These are phyloP conservation scores for Tor tambroides DNA, from an alignment of 2,113 vertebrate genomes.

Conservation along the genomic window DNA sequence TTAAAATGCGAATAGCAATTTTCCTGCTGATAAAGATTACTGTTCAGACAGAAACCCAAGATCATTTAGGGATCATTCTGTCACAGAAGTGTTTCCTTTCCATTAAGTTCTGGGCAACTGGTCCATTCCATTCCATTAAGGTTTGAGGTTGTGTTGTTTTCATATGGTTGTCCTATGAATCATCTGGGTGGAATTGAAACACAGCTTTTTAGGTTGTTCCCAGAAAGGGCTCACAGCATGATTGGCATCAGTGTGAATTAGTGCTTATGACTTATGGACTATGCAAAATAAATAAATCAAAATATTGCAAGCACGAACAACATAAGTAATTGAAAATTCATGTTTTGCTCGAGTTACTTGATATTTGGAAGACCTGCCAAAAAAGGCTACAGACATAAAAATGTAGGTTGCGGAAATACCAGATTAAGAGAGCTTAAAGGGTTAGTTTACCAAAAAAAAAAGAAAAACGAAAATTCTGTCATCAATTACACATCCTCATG, in stretches of 20 bases:
- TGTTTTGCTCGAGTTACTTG: not conserved
- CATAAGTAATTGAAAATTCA: not conserved
- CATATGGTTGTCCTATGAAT: not conserved
- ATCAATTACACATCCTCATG: not conserved
- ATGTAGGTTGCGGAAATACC: conserved; percentile 3
- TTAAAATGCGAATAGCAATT: conserved; percentile 6
- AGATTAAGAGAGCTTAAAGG: not conserved
- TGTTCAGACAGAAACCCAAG: not conserved
- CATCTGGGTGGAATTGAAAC: not conserved
- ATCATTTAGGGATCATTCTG: conserved; percentile 4
- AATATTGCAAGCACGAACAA: not conserved
- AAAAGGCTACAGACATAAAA: not conserved
- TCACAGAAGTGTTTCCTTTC: not conserved
- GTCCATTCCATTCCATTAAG: not conserved
- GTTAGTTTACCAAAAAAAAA: not conserved
- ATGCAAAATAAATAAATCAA: not conserved
- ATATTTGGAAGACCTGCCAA: not conserved
- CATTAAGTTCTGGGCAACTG: not conserved
- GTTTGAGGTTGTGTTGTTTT: not conserved
- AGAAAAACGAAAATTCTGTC: not conserved
- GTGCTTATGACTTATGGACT: not conserved
- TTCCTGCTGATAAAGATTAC: not conserved
- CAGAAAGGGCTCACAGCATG: not conserved
- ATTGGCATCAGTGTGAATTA: not conserved
- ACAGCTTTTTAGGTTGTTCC: not conserved